Evolutionary conservation across 2,888 invertebrate species (phyloP).

Genomic region (Epiblema foenella): DNA sequence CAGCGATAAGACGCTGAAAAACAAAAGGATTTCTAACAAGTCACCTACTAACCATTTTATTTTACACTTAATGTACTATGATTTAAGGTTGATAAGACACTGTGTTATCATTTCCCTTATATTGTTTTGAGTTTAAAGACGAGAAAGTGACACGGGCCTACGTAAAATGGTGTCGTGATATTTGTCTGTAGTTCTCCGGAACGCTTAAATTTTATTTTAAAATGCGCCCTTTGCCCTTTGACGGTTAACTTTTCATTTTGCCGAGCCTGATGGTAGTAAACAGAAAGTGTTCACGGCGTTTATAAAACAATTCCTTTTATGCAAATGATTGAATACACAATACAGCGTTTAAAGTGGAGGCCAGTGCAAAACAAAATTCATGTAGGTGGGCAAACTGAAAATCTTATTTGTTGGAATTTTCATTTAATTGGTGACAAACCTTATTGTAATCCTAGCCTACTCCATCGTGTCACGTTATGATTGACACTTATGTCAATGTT

Average conservation of each 20-base stretch:
- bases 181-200: constrained; percentile 58
- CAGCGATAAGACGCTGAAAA: constrained; percentile 1
- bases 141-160: constrained; percentile 45
- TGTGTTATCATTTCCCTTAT: background rate
- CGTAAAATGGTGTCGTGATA: constrained; percentile 51
- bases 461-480: no score
- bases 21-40: background rate
- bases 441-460: no score
- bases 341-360: background rate
- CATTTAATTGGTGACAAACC: no score
- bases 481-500: no score
- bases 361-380: background rate
- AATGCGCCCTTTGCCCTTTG: constrained; percentile 60
- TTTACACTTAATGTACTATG: background rate
- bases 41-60: background rate
- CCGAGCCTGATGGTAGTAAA: constrained; percentile 46
- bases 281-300: constrained; percentile 30
- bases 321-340: constrained; percentile 7
- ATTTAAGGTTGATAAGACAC: background rate
- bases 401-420: no score
- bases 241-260: constrained; percentile 55
- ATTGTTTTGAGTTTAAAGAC: background rate
- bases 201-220: constrained; percentile 64
- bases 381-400: background rate
- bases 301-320: constrained; percentile 30